Base-by-base conservation (phyloP, 2,888 invertebrate species). In the Orthosia incerta region DNA sequence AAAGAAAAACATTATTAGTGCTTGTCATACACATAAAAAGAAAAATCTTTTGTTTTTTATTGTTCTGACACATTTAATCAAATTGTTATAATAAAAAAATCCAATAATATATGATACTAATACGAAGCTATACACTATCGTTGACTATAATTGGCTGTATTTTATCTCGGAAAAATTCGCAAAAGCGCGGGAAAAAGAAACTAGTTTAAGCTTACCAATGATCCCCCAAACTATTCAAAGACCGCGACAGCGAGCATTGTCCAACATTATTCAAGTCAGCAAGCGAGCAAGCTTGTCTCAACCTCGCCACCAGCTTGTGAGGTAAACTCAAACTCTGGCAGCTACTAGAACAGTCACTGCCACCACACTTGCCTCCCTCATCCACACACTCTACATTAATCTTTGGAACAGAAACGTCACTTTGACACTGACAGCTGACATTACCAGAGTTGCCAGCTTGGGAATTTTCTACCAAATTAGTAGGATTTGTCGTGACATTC, bases 251-350 rank as follows among this genome's bases (percentile, higher is more conserved):
- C 0, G 84, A 79, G 79, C 92, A 91, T 0, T 88, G 84, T 16
- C 91, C 89, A 0, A 86, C 78, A 71, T 91, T 92, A 39, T 94
- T 93, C 46, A 95, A 84, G 78, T 95, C 95, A 0, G 90, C 94
- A 5, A 95, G 76, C 0, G 95, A 95, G 61, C 94, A 93, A 0
- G 95, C 94, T 11, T 94, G 94, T 13, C 94, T 86, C 53, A 95
- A 76, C 18, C 93, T 89, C 0, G 94, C 88, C 0, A 96, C 93
- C 59, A 95, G 82, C 76, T 92, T 94, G 64, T 95, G 95, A 11
- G 93, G 94, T 31, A 93, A 82, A 4, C 70, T 76, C 51, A 88
- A 71, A 82, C 86, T 90, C 51, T 91, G 90, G 67, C 91, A 86
- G 18, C 79, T 85, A 0, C 85, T 80, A 0, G 75, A 78, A 39